Percentiles rank a stretch among this genome's conserved stretches.
These are phyloP conservation scores for Camponotus fellah DNA, from an alignment of 2,888 invertebrate species.

Conservation along the genomic window DNA sequence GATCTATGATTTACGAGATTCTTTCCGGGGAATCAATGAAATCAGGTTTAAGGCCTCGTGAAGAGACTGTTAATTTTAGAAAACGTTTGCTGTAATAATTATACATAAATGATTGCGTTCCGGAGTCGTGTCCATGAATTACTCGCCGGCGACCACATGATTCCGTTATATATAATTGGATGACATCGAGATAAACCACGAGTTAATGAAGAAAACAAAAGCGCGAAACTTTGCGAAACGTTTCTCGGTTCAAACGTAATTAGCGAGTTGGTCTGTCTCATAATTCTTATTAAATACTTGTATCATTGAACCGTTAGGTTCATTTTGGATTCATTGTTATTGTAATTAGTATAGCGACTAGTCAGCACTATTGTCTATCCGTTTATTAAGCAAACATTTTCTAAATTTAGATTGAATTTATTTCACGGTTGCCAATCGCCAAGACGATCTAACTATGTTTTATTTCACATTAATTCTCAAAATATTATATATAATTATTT, in stretches of 20 bases:
- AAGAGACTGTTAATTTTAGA: slow-evolving; percentile 15
- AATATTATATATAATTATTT: neutral
- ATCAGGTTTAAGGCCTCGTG: neutral
- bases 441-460: neutral
- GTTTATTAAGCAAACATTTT: neutral
- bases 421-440: neutral
- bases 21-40: neutral
- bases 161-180: slow-evolving; percentile 40
- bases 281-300: slow-evolving; percentile 21
- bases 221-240: slow-evolving; percentile 27
- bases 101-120: neutral
- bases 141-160: neutral
- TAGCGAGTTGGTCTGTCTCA: slow-evolving; percentile 4
- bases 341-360: slow-evolving; percentile 22
- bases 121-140: neutral
- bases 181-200: slow-evolving; percentile 12
- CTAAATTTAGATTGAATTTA: slow-evolving; percentile 4
- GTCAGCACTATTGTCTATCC: neutral
- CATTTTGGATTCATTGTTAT: slow-evolving; percentile 8
- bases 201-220: slow-evolving; percentile 48
- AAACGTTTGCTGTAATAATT: slow-evolving; percentile 7
- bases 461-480: neutral
- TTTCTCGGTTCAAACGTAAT: slow-evolving; percentile 30
- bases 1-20: neutral
- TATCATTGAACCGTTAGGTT: neutral